Conservation (phyloP, 2,113 vertebrate species). For the Apteryx owenii region DNA sequence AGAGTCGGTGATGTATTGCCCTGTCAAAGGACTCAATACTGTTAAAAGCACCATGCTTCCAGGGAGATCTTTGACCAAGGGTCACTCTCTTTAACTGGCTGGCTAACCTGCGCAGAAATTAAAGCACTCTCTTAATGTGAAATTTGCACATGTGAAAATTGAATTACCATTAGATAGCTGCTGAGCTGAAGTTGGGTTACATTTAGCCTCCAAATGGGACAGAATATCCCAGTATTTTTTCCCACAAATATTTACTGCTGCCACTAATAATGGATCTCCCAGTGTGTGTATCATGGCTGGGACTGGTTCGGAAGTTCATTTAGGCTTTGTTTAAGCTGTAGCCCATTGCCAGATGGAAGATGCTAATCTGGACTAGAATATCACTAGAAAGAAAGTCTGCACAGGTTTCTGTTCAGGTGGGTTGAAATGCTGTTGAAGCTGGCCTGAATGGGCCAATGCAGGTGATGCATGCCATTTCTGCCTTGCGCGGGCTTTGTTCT, state of each 20-base stretch:
- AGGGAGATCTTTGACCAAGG: background rate
- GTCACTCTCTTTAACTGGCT: background rate
- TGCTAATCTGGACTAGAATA: background rate
- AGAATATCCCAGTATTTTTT: background rate
- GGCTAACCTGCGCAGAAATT: background rate
- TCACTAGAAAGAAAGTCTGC: background rate
- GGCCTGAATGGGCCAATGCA: background rate
- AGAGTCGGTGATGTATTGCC: background rate
- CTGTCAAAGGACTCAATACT: background rate
- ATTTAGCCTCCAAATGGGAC: background rate
- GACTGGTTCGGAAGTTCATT: background rate
- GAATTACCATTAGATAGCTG: background rate
- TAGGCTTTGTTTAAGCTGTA: background rate
- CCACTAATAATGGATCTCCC: background rate
- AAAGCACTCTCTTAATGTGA: background rate
- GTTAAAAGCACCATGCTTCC: background rate
- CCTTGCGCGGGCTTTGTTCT: rapidly evolving
- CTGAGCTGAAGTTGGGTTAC: background rate
- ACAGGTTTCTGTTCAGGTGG: background rate
- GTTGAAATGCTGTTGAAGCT: background rate
- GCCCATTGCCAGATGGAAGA: background rate
- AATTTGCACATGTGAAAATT: background rate
- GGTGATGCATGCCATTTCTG: background rate
- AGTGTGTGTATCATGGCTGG: background rate
- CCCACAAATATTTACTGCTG: background rate